Evolutionary conservation across 2,888 invertebrate genomes (phyloP).

Genomic region (Mimachlamys varia): DNA sequence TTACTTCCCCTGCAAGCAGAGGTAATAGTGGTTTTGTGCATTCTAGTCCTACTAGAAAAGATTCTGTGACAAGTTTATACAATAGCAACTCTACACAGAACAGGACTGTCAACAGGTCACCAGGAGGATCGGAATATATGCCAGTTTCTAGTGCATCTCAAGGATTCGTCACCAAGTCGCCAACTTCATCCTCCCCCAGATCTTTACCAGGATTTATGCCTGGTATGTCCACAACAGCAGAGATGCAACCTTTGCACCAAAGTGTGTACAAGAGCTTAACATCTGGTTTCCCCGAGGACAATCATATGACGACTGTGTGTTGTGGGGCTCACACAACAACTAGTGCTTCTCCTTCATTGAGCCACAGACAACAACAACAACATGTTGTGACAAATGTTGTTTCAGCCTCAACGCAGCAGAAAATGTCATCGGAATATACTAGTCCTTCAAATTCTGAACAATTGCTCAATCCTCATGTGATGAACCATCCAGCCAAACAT

Average conservation of each 20-base stretch:
- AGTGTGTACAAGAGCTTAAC: slow-evolving; percentile 25
- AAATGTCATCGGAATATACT: not conserved
- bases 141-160: slow-evolving; percentile 32
- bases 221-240: not conserved
- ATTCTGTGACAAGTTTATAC: not conserved
- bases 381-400: slow-evolving; percentile 15
- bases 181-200: slow-evolving; percentile 4
- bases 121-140: not conserved
- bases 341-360: slow-evolving; percentile 4
- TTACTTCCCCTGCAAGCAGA: not conserved
- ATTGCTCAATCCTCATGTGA: slow-evolving; percentile 67
- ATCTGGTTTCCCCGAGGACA: slow-evolving; percentile 21
- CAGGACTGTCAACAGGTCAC: slow-evolving; percentile 34
- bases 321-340: slow-evolving; percentile 22
- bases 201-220: not conserved
- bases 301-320: slow-evolving; percentile 4
- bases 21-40: slow-evolving; percentile 36
- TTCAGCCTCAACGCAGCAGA: not conserved
- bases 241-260: slow-evolving; percentile 5
- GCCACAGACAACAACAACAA: slow-evolving; percentile 12
- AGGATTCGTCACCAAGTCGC: not conserved
- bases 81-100: slow-evolving; percentile 6
- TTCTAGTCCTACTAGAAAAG: slow-evolving; percentile 36
- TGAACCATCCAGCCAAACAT: slow-evolving; percentile 55
- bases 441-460: slow-evolving; percentile 52